Conservation (phyloP, 1,140 invertebrate genomes). For the Zophobas morio region DNA sequence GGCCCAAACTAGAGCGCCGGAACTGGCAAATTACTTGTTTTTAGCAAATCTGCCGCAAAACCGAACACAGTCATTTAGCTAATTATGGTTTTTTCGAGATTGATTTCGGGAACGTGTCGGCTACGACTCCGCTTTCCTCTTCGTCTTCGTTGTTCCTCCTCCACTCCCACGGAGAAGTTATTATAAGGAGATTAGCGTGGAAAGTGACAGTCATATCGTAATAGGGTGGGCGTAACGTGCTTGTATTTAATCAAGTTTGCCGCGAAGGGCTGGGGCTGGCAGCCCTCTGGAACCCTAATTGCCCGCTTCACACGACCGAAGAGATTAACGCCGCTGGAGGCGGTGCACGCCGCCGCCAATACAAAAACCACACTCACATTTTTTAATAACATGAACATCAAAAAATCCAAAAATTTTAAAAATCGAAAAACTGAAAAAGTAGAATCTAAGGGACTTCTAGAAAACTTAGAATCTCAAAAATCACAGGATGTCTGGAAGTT, state of each 20-base stretch:
- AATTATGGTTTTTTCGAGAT: conserved; percentile 20
- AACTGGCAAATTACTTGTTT: conserved; percentile 32
- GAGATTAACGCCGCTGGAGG: too few species aligned
- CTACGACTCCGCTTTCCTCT: neutral
- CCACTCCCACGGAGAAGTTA: conserved; percentile 43
- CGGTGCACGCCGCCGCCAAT: too few species aligned
- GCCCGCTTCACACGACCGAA: conserved; percentile 6
- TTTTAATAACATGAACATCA: too few species aligned
- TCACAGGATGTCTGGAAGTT: too few species aligned
- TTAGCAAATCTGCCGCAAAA: conserved; percentile 20
- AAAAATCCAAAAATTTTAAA: too few species aligned
- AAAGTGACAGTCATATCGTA: conserved; percentile 62
- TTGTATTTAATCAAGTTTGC: conserved; percentile 38
- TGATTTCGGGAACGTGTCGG: conserved; percentile 1
- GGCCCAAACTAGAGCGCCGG: conserved; percentile 34
- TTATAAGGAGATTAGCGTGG: conserved; percentile 61
- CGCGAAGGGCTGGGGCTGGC: conserved; percentile 12
- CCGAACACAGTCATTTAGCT: conserved; percentile 15
- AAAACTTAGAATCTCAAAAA: too few species aligned
- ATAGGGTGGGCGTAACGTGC: conserved; percentile 57
- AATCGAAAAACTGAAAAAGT: too few species aligned
- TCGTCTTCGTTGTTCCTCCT: neutral
- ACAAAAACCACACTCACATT: too few species aligned
- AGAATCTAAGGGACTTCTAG: too few species aligned
- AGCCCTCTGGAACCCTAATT: conserved; percentile 11